phyloP scores from a whole-genome alignment of 2,888 invertebrate species.

The Orchestes rusci region DNA sequence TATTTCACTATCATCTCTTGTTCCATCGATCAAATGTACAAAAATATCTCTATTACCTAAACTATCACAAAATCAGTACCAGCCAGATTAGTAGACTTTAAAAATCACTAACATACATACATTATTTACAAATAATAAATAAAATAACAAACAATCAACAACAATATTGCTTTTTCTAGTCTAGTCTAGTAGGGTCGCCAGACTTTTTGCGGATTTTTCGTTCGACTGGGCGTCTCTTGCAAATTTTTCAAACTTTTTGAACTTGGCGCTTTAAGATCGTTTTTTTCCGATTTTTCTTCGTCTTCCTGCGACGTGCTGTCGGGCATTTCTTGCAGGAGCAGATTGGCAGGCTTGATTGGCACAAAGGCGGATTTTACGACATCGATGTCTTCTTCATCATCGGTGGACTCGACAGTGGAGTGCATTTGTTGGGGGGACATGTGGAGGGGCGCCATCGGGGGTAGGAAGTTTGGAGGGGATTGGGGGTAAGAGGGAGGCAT shows the following conservation, averaged over 20 bases:
- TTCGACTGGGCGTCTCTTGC: conserved; percentile 38
- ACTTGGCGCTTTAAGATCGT: conserved; percentile 57
- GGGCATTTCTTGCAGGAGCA: conserved; percentile 49
- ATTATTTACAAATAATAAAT: conserved; percentile 25
- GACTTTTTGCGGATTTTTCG: conserved; percentile 61
- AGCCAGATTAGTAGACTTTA: conserved; percentile 29
- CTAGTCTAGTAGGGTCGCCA: conserved; percentile 66
- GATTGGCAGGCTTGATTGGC: conserved; percentile 55
- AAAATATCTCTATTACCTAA: conserved; percentile 41
- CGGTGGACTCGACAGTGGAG: conserved; percentile 56
- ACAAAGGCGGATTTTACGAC: conserved; percentile 71
- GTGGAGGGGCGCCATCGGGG: conserved; percentile 24
- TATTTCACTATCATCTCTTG: too few relatives aligned
- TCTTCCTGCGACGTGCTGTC: conserved; percentile 54
- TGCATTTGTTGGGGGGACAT: conserved; percentile 43
- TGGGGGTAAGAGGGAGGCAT: conserved; percentile 42
- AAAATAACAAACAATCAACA: conserved; percentile 22
- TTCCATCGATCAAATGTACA: too few relatives aligned
- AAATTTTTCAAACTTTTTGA: conserved; percentile 49
- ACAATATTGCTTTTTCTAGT: neutral
- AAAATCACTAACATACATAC: conserved; percentile 33
- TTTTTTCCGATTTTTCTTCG: conserved; percentile 36
- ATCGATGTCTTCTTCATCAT: conserved; percentile 67
- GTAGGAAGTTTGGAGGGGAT: conserved; percentile 35
- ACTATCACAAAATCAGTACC: conserved; percentile 42